Evolutionary conservation across 1,140 invertebrate species (phyloP), one percentile per base, ranked within the genome.

Genomic region (Pentalonia nigronervosa): DNA sequence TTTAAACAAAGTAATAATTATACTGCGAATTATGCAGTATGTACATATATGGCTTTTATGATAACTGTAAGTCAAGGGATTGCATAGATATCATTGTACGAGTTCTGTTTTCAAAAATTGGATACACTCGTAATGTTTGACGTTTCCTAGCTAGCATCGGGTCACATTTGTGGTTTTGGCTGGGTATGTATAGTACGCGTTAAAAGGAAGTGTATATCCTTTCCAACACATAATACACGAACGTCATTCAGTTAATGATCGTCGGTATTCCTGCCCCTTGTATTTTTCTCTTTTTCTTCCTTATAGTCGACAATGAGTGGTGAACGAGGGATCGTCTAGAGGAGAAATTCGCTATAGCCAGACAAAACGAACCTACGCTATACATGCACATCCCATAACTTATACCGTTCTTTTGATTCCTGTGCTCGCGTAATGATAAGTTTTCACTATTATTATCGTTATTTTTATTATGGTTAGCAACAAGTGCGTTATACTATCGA

Each of bases 171-270:
- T 45, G 25, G 84, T 87, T 87, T 48, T 87, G 47, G 45, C 47
- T 17, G 47, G 30, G 14, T 41, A 84, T 25, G 21, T 84, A 48
- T 34, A 45, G 25, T 87, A 14, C 30, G 47, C 45, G 34, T 89
- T 88, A 34, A 50, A 50, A 50, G 84, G 84, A 86, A 47, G 87
- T 36, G 14, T 53, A 36, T 50, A 90, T 90, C 88, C 88, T 30
- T 56, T 23, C 25, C n/a, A n/a, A 86, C 84, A 86, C 53, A 90
- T 60, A 20, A 91, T 91, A 76, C 56, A 91, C 67, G 60, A 41
- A 34, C 60, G 53, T 81, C 60, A n/a, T 91, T 76, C 56, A 14
- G 53, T 91, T 76, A 76, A 91, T 76, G 90, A 76, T 67, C 56
- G 53, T 60, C 34, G 7, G 53, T 36, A 7, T 47, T 47, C 25